Conservation (phyloP, 2,888 invertebrate species). For the Synergus gifuensis region DNA sequence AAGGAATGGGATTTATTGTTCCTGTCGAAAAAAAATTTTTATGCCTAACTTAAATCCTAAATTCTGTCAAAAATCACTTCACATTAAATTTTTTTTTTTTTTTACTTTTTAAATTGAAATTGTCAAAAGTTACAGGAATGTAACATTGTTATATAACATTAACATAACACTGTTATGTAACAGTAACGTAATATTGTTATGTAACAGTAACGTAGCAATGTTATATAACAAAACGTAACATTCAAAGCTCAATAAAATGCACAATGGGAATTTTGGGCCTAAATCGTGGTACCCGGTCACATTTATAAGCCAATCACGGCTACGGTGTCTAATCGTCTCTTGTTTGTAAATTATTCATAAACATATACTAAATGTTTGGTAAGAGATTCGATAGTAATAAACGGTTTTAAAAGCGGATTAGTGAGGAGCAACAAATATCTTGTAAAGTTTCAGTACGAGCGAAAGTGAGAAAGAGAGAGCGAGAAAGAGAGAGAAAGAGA, state of each 20-base stretch:
- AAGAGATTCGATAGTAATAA: constrained; percentile 53
- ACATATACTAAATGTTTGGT: constrained; percentile 72
- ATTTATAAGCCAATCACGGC: constrained; percentile 58
- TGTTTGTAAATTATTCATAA: constrained; percentile 71
- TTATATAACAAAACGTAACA: constrained; percentile 27
- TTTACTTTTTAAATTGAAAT: neutral
- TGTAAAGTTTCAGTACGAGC: constrained; percentile 1
- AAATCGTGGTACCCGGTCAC: constrained; percentile 60
- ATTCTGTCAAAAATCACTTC: too few relatives aligned
- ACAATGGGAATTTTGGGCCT: constrained; percentile 37
- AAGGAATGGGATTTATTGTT: neutral
- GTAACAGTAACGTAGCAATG: neutral
- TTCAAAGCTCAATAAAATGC: constrained; percentile 25
- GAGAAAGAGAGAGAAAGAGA: constrained; percentile 43
- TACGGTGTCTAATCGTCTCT: constrained; percentile 72
- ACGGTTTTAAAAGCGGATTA: constrained; percentile 47
- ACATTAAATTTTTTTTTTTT: neutral
- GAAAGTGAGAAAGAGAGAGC: constrained; percentile 27
- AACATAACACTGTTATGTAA: neutral
- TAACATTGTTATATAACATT: neutral
- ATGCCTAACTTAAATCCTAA: too few relatives aligned
- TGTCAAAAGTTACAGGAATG: neutral
- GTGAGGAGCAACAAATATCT: constrained; percentile 3
- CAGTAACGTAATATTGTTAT: neutral
- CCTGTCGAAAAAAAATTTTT: neutral